Evolutionary conservation across 2,113 vertebrate species (phyloP).

Genomic region (Paracanthobrama guichenoti): DNA sequence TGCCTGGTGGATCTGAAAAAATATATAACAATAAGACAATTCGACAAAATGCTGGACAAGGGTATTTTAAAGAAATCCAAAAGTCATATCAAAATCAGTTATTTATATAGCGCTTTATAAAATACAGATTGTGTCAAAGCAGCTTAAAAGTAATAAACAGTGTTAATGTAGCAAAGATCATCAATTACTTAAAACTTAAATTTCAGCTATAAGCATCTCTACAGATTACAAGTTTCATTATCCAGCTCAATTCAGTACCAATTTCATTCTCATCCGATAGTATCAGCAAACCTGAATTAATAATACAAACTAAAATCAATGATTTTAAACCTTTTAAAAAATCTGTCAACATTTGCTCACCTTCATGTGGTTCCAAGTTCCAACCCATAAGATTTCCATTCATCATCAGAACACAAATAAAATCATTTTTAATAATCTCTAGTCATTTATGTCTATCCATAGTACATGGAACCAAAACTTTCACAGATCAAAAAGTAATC

Average conservation of each 20-base stretch:
- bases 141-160: neutral
- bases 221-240: neutral
- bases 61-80: neutral
- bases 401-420: no score
- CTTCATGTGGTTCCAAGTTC: no score
- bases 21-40: neutral
- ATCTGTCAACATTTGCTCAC: no score
- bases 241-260: neutral
- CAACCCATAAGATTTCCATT: no score
- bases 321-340: no score
- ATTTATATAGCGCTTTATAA: neutral
- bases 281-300: no score
- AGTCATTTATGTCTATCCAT: no score
- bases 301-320: no score
- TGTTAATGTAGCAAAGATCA: neutral
- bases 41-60: neutral
- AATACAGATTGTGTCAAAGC: neutral
- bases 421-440: no score
- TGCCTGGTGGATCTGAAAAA: slow-evolving; percentile 72
- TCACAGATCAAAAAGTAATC: no score
- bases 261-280: no score
- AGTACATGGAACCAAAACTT: no score
- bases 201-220: neutral
- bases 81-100: neutral
- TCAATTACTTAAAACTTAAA: neutral